phyloP scores from a whole-genome alignment of 2,888 invertebrate genomes.

The Drosophila kanekoi region DNA sequence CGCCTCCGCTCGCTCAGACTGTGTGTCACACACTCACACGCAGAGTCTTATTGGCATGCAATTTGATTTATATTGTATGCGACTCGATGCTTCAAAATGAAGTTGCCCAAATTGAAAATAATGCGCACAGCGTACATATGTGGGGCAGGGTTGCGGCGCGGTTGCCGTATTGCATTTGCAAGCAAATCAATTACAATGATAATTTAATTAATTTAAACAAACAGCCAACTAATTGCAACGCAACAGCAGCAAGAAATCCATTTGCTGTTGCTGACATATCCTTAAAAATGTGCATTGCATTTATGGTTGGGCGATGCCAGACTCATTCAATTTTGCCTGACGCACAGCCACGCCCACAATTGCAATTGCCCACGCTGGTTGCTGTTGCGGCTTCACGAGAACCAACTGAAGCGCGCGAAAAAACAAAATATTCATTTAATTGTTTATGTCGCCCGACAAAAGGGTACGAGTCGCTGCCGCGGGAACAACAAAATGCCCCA shows the following conservation, averaged over 20 bases:
- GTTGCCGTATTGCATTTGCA: conserved; percentile 33
- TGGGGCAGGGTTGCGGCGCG: background rate
- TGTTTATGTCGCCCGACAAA: conserved; percentile 37
- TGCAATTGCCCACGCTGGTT: background rate
- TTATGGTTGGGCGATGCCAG: background rate
- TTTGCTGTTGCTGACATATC: conserved; percentile 11
- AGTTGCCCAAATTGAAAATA: conserved; percentile 38
- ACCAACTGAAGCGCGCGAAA: conserved; percentile 18
- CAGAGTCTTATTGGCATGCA: conserved; percentile 47
- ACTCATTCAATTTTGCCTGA: background rate
- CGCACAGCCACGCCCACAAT: background rate
- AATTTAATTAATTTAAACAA: conserved; percentile 72
- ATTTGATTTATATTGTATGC: conserved; percentile 66
- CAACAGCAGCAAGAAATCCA: conserved; percentile 13
- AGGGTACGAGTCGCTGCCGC: conserved; percentile 7
- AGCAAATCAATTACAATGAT: conserved; percentile 74
- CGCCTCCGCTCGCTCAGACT: conserved; percentile 14
- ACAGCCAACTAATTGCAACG: conserved; percentile 53
- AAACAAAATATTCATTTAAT: conserved; percentile 39
- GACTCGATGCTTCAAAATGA: conserved; percentile 47
- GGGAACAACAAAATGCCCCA: conserved; percentile 15
- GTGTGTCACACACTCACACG: background rate
- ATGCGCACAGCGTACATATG: conserved; percentile 1
- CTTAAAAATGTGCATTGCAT: background rate
- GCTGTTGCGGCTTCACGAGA: conserved; percentile 34